Evolutionary conservation across 2,113 vertebrate species (phyloP), one percentile per base, ranked within the genome.

Genomic region (Mirounga angustirostris): DNA sequence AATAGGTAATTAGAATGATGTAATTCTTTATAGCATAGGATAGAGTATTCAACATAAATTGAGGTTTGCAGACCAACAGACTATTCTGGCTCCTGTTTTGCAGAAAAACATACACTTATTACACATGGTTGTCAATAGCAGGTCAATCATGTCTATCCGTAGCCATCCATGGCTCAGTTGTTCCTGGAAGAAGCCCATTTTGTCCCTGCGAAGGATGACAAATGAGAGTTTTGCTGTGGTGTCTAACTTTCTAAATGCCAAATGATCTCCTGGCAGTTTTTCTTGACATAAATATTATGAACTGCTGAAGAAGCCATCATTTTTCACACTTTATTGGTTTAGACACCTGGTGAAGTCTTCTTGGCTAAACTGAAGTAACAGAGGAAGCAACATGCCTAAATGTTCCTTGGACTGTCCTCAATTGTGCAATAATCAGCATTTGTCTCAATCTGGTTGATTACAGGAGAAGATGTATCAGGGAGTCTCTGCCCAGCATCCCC

Each of bases 381-480:
- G 46, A 83, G 40, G n/a, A 73, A 91, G 40, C 15, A 52, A 21
- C 21, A n/a, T 43, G 54, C 46, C 13, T 91, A 24, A n/a, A 5
- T 54, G 22, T 73, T 94, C 12, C 50, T 92, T 71, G 36, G n/a
- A 21, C 36, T 91, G 50, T 10, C 63, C 33, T 95, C 0, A 0
- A 4, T 63, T 92, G 16, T 86, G 2, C 19, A 56, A 76, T 86
- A 74, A 79, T 58, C 33, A 21, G 21, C 24, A 26, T 87, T 59
- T 84, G 33, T 73, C 76, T 97, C 40, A 63, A 73, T 95, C 97
- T 94, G 79, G 0, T 95, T 97, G 96, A 86, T 97, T 98, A 12
- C 98, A 99, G 99, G 99, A 90, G 98, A 99, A 76, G 98, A 98
- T 13, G 99, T 99, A 3, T 97, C 99, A 9, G 83, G 92, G 11